Conservation (phyloP, 2,113 vertebrate genomes). For the Pantherophis guttatus region DNA sequence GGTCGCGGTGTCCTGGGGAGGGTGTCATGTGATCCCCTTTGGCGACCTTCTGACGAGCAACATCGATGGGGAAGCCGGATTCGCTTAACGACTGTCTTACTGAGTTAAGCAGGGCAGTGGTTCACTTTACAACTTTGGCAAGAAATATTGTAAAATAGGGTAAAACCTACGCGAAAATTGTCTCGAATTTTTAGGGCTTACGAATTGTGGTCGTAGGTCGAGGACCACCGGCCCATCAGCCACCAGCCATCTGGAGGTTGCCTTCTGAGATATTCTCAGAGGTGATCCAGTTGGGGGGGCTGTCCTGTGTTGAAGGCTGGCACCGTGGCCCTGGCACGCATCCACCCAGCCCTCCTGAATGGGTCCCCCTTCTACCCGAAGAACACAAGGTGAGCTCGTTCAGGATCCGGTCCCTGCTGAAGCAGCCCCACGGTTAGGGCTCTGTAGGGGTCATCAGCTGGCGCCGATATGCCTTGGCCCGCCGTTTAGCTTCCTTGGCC, state of each 20-base stretch:
- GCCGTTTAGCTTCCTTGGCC: constrained; percentile 59
- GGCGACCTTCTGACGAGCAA: too few species aligned
- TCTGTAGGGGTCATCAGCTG: not conserved
- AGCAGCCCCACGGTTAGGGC: not conserved
- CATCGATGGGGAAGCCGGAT: too few species aligned
- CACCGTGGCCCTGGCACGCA: accelerated
- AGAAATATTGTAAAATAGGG: not conserved
- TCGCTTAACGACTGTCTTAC: accelerated
- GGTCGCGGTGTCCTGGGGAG: too few species aligned
- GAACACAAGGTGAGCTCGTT: not conserved
- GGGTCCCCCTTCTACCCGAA: too few species aligned
- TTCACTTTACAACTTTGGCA: not conserved
- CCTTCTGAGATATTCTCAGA: not conserved
- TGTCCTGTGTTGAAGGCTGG: not conserved
- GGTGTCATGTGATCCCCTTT: too few species aligned
- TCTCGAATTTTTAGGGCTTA: not conserved
- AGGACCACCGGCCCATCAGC: not conserved
- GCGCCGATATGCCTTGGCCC: constrained; percentile 44
- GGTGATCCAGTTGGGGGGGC: not conserved
- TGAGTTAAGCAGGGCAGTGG: too few species aligned
- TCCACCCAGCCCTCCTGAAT: too few species aligned
- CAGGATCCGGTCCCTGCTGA: not conserved
- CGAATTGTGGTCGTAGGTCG: not conserved
- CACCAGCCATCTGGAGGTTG: not conserved
- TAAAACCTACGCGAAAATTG: too few species aligned